Percentiles rank a stretch among this genome's conserved stretches.
These are phyloP conservation scores for Salarias fasciatus DNA, from an alignment of 2,797 vertebrate genomes.

Conservation along the genomic window DNA sequence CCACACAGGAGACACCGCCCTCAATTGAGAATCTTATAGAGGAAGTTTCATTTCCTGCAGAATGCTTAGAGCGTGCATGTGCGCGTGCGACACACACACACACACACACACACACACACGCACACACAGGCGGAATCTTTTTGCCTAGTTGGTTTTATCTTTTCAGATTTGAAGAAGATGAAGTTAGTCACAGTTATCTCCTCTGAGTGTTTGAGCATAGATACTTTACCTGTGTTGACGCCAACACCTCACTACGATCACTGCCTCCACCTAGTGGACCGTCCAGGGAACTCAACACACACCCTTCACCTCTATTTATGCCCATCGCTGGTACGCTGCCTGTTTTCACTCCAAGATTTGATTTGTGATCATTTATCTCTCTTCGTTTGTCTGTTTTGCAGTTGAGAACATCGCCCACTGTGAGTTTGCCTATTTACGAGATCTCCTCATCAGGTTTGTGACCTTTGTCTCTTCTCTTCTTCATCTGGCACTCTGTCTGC, in stretches of 20 bases:
- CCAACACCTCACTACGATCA: constrained; percentile 2
- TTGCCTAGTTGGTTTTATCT: constrained; percentile 42
- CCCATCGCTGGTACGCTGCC: too few relatives aligned
- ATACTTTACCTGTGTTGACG: neutral
- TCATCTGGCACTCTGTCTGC: neutral
- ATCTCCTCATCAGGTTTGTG: constrained; percentile 96
- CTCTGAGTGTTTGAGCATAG: neutral
- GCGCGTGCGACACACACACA: constrained; percentile 15
- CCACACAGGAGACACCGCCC: constrained; percentile 34
- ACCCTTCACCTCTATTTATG: neutral
- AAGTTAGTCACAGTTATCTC: constrained; percentile 22
- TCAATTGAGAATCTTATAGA: constrained; percentile 52
- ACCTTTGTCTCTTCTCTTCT: neutral
- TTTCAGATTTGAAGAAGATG: constrained; percentile 34
- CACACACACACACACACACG: constrained; percentile 6
- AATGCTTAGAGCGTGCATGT: neutral
- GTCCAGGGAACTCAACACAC: neutral
- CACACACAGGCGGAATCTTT: constrained; percentile 23
- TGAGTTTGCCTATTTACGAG: constrained; percentile 97
- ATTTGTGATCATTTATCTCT: neutral
- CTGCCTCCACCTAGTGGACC: constrained; percentile 62
- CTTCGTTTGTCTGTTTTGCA: constrained; percentile 62
- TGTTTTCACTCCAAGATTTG: neutral
- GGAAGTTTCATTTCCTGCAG: constrained; percentile 65
- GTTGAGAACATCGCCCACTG: constrained; percentile 98